Base-by-base conservation (phyloP, 2,797 vertebrate species). In the Valencia hispanica region DNA sequence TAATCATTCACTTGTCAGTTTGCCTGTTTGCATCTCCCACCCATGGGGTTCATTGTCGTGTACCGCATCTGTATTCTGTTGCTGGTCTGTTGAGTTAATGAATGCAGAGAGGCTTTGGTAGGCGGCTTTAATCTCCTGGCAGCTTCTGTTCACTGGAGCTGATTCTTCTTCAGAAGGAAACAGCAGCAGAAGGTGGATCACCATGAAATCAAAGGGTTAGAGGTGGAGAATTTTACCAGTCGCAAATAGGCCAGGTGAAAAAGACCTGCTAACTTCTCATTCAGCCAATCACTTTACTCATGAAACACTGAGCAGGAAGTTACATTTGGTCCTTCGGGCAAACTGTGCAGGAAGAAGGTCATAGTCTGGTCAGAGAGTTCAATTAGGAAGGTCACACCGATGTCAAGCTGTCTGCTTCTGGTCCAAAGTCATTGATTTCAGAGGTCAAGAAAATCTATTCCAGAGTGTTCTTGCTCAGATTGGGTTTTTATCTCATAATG, bases 301-400 rank as follows among this genome's bases (percentile, higher is more conserved):
- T 77, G 73, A 84, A 83, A 65, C 70, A 63, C 41, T 39, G 71
- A 86, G 68, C 82, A 76, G 80, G 82, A 88, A 70, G 74, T 77
- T 69, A 82, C 34, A 77, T 68, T 75, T 68, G 68, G 7, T 78
- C 83, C 86, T 83, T 71, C 65, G 68, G 89, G 90, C 80, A 10
- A 88, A 11, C 30, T 50, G 66, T 27, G 73, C 68, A 74, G 73
- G 84, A 57, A 77, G 27, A 77, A 83, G 83, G 84, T 87, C 79
- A 51, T 9, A 45, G 79, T 78, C 69, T 84, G 81, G 76, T 85
- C 66, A 80, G 53, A 74, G 70, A 80, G 61, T 74, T 78, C 69
- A 77, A 84, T 86, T 88, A 78, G 68, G 78, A 80, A 81, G 86
- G 92, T 90, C 81, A 72, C 32, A n/a, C 74, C 47, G 75, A 84